Evolutionary conservation across 2,888 invertebrate genomes (phyloP).

Genomic region (Emesis furor): DNA sequence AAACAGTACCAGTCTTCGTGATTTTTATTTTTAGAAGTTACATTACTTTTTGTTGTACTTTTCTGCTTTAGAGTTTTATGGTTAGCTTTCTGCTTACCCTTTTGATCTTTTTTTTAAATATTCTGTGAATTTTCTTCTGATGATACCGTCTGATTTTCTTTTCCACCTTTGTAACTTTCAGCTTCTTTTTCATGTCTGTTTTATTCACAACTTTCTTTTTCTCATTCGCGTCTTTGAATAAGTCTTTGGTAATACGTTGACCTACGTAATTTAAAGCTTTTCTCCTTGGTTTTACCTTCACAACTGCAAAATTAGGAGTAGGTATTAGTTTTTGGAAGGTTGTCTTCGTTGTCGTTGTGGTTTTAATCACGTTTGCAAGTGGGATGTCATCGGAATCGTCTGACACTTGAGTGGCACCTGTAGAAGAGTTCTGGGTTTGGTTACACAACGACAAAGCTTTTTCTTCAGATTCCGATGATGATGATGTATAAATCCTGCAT

Average conservation of each 20-base stretch:
- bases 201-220: too few species aligned
- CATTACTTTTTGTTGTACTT: too few species aligned
- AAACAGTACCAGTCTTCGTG: too few species aligned
- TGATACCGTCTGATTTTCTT: too few species aligned
- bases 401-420: not conserved
- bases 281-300: not conserved
- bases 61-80: too few species aligned
- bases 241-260: not conserved
- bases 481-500: not conserved
- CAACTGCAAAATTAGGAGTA: not conserved
- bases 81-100: too few species aligned
- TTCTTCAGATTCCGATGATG: not conserved
- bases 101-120: too few species aligned
- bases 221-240: too few species aligned
- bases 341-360: not conserved
- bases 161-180: too few species aligned
- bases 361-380: not conserved
- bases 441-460: not conserved
- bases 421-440: not conserved
- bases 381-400: not conserved
- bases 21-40: too few species aligned
- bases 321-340: not conserved
- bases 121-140: too few species aligned
- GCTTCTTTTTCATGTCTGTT: too few species aligned
- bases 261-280: not conserved